These are phyloP conservation scores for Protonemura montana DNA, from an alignment of 2,888 invertebrate species.

Conservation along the genomic window DNA sequence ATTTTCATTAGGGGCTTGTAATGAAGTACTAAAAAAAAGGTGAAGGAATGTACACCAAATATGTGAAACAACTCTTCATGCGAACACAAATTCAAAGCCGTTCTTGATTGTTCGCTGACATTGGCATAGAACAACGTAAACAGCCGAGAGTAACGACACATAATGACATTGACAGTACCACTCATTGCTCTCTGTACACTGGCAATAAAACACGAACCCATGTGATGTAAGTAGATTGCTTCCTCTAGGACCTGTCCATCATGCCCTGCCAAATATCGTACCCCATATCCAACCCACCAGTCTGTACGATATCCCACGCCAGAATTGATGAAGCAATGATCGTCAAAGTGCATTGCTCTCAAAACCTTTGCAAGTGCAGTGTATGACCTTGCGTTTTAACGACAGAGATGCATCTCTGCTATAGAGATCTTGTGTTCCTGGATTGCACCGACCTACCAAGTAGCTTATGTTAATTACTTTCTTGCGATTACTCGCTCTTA, in stretches of 20 bases:
- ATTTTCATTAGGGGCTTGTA: no score
- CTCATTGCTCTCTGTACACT: background rate
- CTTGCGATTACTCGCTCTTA: background rate
- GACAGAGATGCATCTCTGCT: background rate
- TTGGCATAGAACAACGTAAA: background rate
- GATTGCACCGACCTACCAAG: background rate
- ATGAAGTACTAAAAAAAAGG: no score
- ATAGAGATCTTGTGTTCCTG: background rate
- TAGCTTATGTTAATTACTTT: background rate
- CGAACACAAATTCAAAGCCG: no score
- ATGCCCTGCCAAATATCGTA: background rate
- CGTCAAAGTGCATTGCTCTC: background rate
- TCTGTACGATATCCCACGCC: background rate
- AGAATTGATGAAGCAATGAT: background rate
- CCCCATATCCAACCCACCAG: background rate
- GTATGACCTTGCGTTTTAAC: background rate
- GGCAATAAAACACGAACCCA: background rate
- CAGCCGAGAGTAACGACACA: background rate
- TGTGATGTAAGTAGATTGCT: background rate
- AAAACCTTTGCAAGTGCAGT: background rate
- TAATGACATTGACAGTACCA: background rate
- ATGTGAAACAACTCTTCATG: no score
- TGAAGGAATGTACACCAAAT: no score
- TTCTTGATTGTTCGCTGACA: background rate
- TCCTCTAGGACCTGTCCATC: constrained; percentile 7